Evolutionary conservation across 2,113 vertebrate genomes (phyloP).

Genomic region (Odobenus rosmarus): DNA sequence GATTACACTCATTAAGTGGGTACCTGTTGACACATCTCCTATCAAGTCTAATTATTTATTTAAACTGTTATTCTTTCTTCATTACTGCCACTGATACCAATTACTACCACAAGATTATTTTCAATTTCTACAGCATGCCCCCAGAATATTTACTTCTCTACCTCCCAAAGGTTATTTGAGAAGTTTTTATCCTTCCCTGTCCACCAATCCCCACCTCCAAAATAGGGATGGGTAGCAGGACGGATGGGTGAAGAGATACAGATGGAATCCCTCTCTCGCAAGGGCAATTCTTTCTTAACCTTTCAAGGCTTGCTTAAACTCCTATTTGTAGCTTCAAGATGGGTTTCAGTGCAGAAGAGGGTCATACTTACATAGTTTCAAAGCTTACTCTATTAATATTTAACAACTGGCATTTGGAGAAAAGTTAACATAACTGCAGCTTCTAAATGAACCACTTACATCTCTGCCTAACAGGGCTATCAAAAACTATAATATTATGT

Average conservation of each 20-base stretch:
- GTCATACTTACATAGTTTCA: not conserved
- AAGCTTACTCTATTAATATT: conserved; percentile 47
- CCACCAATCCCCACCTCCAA: not conserved
- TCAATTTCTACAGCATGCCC: not conserved
- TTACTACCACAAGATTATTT: conserved; percentile 59
- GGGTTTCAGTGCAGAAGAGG: not conserved
- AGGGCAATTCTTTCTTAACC: not conserved
- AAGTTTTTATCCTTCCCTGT: not conserved
- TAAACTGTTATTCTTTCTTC: conserved; percentile 69
- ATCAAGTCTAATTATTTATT: conserved; percentile 69
- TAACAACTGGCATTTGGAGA: not conserved
- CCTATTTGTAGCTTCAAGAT: not conserved
- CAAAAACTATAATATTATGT: not conserved
- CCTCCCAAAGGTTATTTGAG: not conserved
- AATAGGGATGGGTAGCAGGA: not conserved
- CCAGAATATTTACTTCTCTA: conserved; percentile 8
- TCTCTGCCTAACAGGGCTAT: not conserved
- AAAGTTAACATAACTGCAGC: not conserved
- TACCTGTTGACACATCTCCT: conserved; percentile 68
- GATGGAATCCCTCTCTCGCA: not conserved
- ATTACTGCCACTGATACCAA: conserved; percentile 45
- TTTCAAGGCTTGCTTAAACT: not conserved
- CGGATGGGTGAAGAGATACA: not conserved
- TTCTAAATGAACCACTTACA: not conserved
- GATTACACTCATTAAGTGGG: conserved; percentile 62